Percentiles rank a stretch among this genome's conserved stretches.
phyloP scores from a whole-genome alignment of 2,888 invertebrate genomes.

The Amblyjoppa fuscipennis region DNA sequence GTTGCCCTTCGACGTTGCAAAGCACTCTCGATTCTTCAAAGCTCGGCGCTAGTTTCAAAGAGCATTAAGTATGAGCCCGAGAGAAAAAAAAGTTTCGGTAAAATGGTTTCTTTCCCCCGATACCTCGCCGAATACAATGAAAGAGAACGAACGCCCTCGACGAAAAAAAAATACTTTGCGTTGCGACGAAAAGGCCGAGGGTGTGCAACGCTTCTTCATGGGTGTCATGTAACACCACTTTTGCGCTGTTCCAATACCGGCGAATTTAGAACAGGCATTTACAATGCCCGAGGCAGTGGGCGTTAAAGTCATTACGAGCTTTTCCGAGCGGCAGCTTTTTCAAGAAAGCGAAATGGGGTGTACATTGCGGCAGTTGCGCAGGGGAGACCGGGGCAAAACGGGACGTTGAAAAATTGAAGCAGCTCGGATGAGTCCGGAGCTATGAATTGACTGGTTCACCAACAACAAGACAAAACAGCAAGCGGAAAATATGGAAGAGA shows the following conservation, averaged over 20 bases:
- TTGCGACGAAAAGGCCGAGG: constrained; percentile 9
- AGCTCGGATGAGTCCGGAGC: too few relatives aligned
- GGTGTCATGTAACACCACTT: constrained; percentile 26
- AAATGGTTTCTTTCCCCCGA: constrained; percentile 23
- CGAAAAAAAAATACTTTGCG: constrained; percentile 19
- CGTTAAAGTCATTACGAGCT: constrained; percentile 14
- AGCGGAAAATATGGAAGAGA: too few relatives aligned
- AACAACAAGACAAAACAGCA: too few relatives aligned
- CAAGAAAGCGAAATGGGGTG: constrained; percentile 6
- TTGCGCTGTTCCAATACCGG: constrained; percentile 22
- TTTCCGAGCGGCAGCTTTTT: constrained; percentile 22
- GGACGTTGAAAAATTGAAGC: too few relatives aligned
- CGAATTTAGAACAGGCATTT: constrained; percentile 8
- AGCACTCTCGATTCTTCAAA: constrained; percentile 47
- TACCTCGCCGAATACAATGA: constrained; percentile 27
- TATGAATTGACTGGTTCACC: too few relatives aligned
- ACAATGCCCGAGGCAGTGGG: neutral
- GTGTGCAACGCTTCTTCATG: constrained; percentile 20
- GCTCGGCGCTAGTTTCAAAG: constrained; percentile 18
- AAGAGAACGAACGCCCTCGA: neutral
- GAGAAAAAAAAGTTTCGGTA: constrained; percentile 8
- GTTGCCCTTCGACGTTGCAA: constrained; percentile 51
- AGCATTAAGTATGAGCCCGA: constrained; percentile 43
- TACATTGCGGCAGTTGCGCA: neutral
- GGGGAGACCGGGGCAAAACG: too few relatives aligned